Percentiles rank a stretch among this genome's conserved stretches.
Evolutionary conservation across 2,113 vertebrate species (phyloP).

Genomic region (Otocyon megalotis): DNA sequence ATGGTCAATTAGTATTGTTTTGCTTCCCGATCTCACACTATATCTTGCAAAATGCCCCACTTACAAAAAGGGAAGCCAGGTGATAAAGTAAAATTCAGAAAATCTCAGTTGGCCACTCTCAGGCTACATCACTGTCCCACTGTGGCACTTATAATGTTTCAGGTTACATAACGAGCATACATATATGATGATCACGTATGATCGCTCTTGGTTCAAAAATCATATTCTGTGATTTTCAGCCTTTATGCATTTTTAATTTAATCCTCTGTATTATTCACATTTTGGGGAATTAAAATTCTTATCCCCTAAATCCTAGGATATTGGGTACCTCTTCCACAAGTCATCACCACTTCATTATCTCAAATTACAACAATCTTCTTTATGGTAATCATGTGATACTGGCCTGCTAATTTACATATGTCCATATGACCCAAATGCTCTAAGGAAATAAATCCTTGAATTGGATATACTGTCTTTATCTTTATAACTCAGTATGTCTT

Average conservation of each 20-base stretch:
- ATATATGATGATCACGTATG: too few species aligned
- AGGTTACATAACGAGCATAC: too few species aligned
- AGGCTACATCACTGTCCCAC: neutral
- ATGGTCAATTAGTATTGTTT: constrained; percentile 37
- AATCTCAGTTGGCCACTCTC: neutral
- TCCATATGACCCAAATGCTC: neutral
- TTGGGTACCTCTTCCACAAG: neutral
- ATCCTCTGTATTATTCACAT: neutral
- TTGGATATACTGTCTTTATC: neutral
- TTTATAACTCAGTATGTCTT: neutral
- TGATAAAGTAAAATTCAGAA: neutral
- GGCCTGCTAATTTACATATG: neutral
- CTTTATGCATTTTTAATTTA: neutral
- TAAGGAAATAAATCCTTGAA: constrained; percentile 8
- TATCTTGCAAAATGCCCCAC: neutral
- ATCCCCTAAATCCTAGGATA: neutral
- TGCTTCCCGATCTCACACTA: neutral
- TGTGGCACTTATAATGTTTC: neutral
- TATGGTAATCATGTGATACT: neutral
- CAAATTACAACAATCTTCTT: neutral
- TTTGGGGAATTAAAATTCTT: neutral
- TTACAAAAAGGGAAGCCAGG: neutral
- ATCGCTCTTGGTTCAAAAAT: neutral
- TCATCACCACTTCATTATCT: neutral
- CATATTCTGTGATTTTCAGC: neutral